A percentile compares a stretch with the other conserved stretches of the same genome.
These are phyloP conservation scores for Corella eumyota DNA, from an alignment of 23 tunicate genomes.

Conservation along the genomic window DNA sequence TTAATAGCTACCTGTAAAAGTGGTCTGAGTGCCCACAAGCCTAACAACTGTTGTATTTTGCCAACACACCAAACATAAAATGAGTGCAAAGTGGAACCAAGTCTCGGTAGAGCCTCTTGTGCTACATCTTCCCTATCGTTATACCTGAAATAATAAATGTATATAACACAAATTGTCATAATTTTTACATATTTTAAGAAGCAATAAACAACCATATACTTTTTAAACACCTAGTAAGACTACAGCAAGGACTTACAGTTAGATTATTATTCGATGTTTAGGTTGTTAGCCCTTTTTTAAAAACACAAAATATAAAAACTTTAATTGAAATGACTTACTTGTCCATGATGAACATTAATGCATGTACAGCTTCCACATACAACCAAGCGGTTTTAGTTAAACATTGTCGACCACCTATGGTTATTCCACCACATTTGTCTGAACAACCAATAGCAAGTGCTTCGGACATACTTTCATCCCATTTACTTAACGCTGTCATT, in stretches of 20 bases:
- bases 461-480: slow-evolving; percentile 38
- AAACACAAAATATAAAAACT: too few relatives aligned
- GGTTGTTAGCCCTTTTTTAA: too few relatives aligned
- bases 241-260: too few relatives aligned
- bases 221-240: too few relatives aligned
- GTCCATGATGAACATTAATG: slow-evolving; percentile 53
- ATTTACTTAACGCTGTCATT: slow-evolving; percentile 21
- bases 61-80: slow-evolving; percentile 34
- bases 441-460: slow-evolving; percentile 31
- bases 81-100: slow-evolving; percentile 41
- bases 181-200: too few relatives aligned
- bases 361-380: slow-evolving; percentile 34
- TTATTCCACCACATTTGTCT: slow-evolving; percentile 42
- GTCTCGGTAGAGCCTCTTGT: slow-evolving; percentile 32
- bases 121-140: slow-evolving; percentile 39
- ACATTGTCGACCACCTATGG: slow-evolving; percentile 15
- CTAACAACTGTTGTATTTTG: slow-evolving; percentile 49
- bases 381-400: slow-evolving; percentile 32
- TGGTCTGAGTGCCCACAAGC: slow-evolving; percentile 31
- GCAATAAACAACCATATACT: too few relatives aligned
- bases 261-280: too few relatives aligned
- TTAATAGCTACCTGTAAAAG: slow-evolving; percentile 70
- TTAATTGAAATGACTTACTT: too few relatives aligned
- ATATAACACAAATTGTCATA: too few relatives aligned
- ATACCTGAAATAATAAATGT: slow-evolving; percentile 16